Evolutionary conservation across 2,797 vertebrate genomes (phyloP).

Genomic region (Tenualosa thibaudeaui): DNA sequence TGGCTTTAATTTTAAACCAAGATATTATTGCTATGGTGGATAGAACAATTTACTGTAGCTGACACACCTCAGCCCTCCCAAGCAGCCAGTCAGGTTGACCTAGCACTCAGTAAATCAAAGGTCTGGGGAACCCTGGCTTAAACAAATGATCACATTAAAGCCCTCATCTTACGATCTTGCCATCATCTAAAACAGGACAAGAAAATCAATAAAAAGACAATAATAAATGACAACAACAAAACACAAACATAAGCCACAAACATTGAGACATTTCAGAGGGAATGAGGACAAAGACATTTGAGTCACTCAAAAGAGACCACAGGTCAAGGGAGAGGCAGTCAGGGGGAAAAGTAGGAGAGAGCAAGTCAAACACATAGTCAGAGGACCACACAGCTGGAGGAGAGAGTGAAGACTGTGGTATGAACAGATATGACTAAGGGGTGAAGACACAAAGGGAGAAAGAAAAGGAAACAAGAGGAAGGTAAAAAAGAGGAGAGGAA

Average conservation of each 20-base stretch:
- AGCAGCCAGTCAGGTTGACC: too few relatives aligned
- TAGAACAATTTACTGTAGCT: too few relatives aligned
- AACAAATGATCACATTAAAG: not conserved
- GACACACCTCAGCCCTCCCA: too few relatives aligned
- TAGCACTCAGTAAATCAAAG: too few relatives aligned
- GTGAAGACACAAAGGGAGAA: slow-evolving; percentile 28
- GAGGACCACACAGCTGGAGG: not conserved
- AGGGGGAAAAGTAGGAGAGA: not conserved
- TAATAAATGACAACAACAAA: not conserved
- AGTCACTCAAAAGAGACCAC: slow-evolving; percentile 3
- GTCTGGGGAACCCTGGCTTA: too few relatives aligned
- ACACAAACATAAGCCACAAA: not conserved
- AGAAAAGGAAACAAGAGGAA: not conserved
- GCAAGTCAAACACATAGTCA: not conserved
- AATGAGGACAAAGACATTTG: slow-evolving; percentile 11
- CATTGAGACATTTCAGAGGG: not conserved
- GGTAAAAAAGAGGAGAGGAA: not conserved
- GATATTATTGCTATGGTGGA: too few relatives aligned
- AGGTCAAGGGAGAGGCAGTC: not conserved
- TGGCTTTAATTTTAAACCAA: too few relatives aligned
- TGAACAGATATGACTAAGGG: not conserved
- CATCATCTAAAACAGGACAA: too few relatives aligned
- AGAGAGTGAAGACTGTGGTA: not conserved
- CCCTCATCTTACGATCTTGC: not conserved
- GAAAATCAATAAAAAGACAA: not conserved